Percentiles rank a stretch among this genome's conserved stretches.
phyloP scores from a whole-genome alignment of 2,888 invertebrate species.

The Leptinotarsa rubiginosa region DNA sequence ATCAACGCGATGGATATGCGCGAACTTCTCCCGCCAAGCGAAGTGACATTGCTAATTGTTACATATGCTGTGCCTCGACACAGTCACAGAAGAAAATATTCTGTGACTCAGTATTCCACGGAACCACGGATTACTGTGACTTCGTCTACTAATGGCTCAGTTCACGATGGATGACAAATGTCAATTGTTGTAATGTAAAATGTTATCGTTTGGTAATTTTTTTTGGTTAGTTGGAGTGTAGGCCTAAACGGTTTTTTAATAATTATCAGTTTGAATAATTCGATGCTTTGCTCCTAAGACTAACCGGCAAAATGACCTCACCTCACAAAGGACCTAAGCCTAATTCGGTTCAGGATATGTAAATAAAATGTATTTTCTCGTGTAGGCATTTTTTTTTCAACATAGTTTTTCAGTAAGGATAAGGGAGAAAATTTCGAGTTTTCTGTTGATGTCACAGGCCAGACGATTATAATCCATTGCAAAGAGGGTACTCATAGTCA shows the following conservation, averaged over 20 bases:
- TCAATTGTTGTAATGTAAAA: neutral
- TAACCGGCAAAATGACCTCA: constrained; percentile 24
- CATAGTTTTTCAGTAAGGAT: constrained; percentile 55
- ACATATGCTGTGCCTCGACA: too few species aligned
- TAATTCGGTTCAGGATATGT: constrained; percentile 58
- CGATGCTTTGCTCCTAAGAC: constrained; percentile 4
- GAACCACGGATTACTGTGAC: too few species aligned
- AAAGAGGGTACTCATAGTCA: constrained; percentile 80
- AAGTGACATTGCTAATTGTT: too few species aligned
- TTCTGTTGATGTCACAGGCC: constrained; percentile 59
- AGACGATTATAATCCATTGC: constrained; percentile 78
- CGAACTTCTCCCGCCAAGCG: too few species aligned
- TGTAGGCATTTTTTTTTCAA: neutral
- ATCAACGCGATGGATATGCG: too few species aligned
- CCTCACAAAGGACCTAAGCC: constrained; percentile 50
- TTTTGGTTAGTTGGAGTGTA: constrained; percentile 1
- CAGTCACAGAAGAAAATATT: too few species aligned
- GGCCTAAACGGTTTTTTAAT: neutral
- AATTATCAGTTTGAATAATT: neutral
- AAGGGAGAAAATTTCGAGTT: constrained; percentile 62
- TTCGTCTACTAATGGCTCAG: too few species aligned
- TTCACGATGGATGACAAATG: neutral
- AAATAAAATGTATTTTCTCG: constrained; percentile 41
- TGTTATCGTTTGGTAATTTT: neutral
- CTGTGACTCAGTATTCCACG: too few species aligned